Evolutionary conservation across 2,888 invertebrate genomes (phyloP), one percentile per base, ranked within the genome.

Genomic region (Digitonthophagus gazella): DNA sequence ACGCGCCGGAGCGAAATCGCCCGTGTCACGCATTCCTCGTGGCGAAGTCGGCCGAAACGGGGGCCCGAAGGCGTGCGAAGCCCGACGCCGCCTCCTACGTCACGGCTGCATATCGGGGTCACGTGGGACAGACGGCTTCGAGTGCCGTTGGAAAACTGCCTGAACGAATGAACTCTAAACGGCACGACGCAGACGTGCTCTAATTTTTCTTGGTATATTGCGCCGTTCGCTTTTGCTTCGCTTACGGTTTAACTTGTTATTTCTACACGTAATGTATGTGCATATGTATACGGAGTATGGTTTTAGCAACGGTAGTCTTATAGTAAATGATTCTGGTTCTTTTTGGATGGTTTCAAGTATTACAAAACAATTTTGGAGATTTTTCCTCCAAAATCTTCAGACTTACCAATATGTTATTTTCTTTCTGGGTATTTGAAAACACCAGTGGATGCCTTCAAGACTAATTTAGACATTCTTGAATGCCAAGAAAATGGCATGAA

Each of bases 101-200:
- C 77, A 77, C 75, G 72, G 72, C 74, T 74, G 76, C 76, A 76
- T 76, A 78, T 77, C 72, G 75, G 74, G 77, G 77, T 76, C 77
- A 76, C 75, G 75, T 76, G 76, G 61, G 28, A 44, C 28, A 44
- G 28, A 44, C 28, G 28, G 28, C 28, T 44, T 44, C 28, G 28
- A 44, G 28, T 44, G 28, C 28, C 28, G 28, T 44, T 44, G 28
- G 28, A 44, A 44, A 44, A 44, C 28, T 44, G 28, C 28, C 28
- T 44, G 28, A 44, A 44, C 28, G 28, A 44, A 44, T 44, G 28
- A 44, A 44, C 28, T 44, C 28, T 44, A 44, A 44, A 44, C 28
- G 28, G 28, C 28, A 44, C 28, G 28, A 44, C 28, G 28, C 28
- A 44, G 28, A 44, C 28, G 28, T 44, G 28, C 28, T 44, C 28